Evolutionary conservation across 2,113 vertebrate species (phyloP).

Genomic region (Orientallactaga bullata): DNA sequence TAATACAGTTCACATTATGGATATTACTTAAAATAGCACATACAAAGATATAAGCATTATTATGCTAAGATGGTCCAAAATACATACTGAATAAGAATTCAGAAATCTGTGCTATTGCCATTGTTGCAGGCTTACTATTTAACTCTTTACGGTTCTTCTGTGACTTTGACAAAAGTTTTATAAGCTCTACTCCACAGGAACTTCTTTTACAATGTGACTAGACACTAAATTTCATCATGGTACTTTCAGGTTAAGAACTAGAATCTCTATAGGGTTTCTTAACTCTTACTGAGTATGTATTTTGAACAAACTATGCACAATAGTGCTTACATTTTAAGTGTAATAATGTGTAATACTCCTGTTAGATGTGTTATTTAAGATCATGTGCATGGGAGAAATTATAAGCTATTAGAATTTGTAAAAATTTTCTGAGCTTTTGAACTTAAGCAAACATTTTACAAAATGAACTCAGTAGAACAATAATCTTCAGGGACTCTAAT

Average conservation of each 20-base stretch:
- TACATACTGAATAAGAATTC: neutral
- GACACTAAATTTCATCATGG: neutral
- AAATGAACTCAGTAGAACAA: neutral
- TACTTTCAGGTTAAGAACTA: accelerated
- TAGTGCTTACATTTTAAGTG: no score
- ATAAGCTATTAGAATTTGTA: accelerated
- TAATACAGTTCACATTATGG: neutral
- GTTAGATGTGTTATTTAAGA: no score
- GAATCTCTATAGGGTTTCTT: neutral
- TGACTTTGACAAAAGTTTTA: neutral
- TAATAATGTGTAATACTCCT: no score
- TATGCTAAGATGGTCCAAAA: no score
- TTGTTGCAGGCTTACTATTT: neutral
- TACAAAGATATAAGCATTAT: accelerated
- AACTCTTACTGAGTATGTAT: no score
- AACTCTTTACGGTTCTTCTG: neutral
- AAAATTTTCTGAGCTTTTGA: neutral
- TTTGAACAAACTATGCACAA: no score
- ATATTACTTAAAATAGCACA: accelerated
- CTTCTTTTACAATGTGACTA: no score
- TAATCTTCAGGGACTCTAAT: no score
- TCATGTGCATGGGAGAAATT: neutral
- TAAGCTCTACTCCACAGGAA: neutral
- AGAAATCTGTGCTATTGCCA: neutral
- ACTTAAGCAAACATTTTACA: neutral